Evolutionary conservation across 1,140 invertebrate species (phyloP), one percentile per base, ranked within the genome.

Genomic region (Drosophila trapezifrons): DNA sequence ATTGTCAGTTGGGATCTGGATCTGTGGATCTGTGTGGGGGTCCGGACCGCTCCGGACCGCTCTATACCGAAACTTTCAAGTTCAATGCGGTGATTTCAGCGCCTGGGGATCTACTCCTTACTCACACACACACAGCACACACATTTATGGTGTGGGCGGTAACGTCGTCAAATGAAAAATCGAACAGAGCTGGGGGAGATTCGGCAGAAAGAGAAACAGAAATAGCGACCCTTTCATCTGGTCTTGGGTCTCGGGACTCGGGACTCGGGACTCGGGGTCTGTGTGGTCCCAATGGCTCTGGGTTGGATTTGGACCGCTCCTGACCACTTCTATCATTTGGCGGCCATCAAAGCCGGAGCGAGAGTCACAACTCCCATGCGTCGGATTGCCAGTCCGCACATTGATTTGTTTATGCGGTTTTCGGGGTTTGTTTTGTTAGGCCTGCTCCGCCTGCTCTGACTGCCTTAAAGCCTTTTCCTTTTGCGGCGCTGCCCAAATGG

Each of bases 121-220:
- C 32, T 20, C 10, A 66, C 47, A 58, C 45, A 67, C 22, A 56
- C 43, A 62, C 20, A 15, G 6, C 37, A 38, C 15, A 40, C 64
- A 55, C 81, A 85, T 74, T 84, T 80, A 80, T 85, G 73, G 81
- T 69, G 82, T 85, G 78, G 81, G 78, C 78, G 78, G 83, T 52
- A 72, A 59, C 81, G 60, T 87, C 78, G 79, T 89, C 84, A 89
- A 87, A 83, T 87, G 84, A 87, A 83, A 89, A 87, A 87, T 87
- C 83, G 83, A 87, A 83, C 43, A 25, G 35, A 38, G 51, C 15
- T 42, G 20, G 22, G 47, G 22, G 40, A n/a, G 38, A n/a, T 12
- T 37, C 8, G 40, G 57, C 25, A 27, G 17, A 59, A 59, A 59
- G 17, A 52, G 27, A 56, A 56, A 62, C 47, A 29, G 77, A 84